Conservation (phyloP, 2,888 invertebrate species). For the Mimumesa dahlbomi region DNA sequence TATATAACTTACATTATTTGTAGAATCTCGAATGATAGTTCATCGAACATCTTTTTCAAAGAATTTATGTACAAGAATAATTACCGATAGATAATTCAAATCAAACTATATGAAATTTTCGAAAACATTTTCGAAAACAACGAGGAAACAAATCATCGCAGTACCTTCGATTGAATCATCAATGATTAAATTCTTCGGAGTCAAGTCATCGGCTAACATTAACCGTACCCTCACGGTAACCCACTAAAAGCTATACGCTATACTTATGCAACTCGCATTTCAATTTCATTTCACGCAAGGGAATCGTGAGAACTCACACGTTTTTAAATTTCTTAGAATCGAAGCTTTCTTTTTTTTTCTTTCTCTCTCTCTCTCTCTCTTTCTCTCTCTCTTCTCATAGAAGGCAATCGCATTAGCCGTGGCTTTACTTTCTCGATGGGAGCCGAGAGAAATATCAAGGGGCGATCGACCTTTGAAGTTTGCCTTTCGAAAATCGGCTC, state of each 20-base stretch:
- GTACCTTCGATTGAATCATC: too few relatives aligned
- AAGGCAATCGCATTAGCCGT: slow-evolving; percentile 1
- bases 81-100: too few relatives aligned
- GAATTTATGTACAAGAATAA: too few relatives aligned
- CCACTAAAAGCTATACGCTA: background rate
- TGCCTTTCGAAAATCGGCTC: slow-evolving; percentile 63
- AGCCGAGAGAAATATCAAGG: slow-evolving; percentile 39
- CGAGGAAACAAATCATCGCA: too few relatives aligned
- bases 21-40: background rate
- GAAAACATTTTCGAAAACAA: too few relatives aligned
- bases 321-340: slow-evolving; percentile 30
- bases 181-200: too few relatives aligned
- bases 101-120: too few relatives aligned
- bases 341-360: slow-evolving; percentile 27
- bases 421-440: slow-evolving; percentile 54
- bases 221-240: background rate
- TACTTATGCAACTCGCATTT: slow-evolving; percentile 18
- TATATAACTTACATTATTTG: background rate
- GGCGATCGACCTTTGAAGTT: slow-evolving; percentile 61
- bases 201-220: background rate
- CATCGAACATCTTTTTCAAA: too few relatives aligned
- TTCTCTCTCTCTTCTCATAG: too few relatives aligned
- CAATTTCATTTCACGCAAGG: slow-evolving; percentile 19
- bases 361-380: slow-evolving; percentile 28
- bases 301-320: slow-evolving; percentile 40